Base-by-base conservation (phyloP, 2,797 vertebrate genomes). In the Rhabdophis nuchalis region DNA sequence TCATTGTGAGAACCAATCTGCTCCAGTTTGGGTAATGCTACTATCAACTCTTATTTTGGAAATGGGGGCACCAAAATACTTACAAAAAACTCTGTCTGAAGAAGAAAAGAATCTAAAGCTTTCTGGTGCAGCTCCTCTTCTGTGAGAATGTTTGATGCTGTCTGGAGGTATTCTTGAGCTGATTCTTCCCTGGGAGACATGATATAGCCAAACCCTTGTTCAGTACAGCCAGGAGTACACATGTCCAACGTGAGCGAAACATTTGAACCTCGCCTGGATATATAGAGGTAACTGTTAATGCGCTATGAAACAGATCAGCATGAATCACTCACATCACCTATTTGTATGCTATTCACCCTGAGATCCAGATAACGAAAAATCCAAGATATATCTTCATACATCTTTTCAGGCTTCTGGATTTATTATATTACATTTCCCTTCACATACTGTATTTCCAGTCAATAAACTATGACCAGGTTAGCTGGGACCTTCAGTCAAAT, bases 231-330 rank as follows among this genome's bases (percentile, higher is more conserved):
- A 0, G 99, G 98, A 0, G 99, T 99, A 94, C 99, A 99, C 99
- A 99, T 99, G 96, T 99, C 99, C 98, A 99, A 96, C 4, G 99
- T 99, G 95, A 99, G 97, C 2, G 99, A 99, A 95, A 99, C 99
- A 46, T 99, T 99, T 94, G 99, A 99, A 93, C 99, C 99, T 96
- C 99, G 98, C 97, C 99, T 99, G 97, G 29, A 95, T 93, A 91
- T 10, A 50, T 12, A 64, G 88, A 94, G 36, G 18, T 27, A 90
- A 90, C 60, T 16, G 29, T 85, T 85, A 54, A 56, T 61, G 85
- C n/a, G 29, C 32, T 64, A 58, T 14, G 41, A 86, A 87, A 54
- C n/a, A 87, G 56, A 61, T 41, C 5, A 32, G 5, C 20, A 54
- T 23, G 53, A 68, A 64, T 32, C 53, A 9, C 27, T n/a, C 27